A percentile compares a stretch with the other conserved stretches of the same genome.
phyloP scores from a whole-genome alignment of 1,140 invertebrate species.

The Drosophila melanica region DNA sequence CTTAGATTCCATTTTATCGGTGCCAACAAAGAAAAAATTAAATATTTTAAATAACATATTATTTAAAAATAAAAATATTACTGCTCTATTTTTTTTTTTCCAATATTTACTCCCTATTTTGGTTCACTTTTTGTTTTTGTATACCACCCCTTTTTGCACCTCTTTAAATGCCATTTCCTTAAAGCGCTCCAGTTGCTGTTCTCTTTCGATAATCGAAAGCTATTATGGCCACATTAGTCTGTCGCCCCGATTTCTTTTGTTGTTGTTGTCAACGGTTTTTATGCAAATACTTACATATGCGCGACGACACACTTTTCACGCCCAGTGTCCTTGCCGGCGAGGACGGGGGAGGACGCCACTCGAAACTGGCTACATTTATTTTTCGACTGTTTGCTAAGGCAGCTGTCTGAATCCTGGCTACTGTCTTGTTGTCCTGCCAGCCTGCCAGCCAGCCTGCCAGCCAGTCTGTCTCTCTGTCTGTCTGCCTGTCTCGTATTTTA shows the following conservation, averaged over 20 bases:
- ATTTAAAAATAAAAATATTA: too few relatives aligned
- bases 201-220: conserved; percentile 74
- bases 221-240: conserved; percentile 77
- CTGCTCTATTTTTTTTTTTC: too few relatives aligned
- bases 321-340: conserved; percentile 56
- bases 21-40: too few relatives aligned
- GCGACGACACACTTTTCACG: conserved; percentile 68
- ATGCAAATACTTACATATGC: conserved; percentile 80
- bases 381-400: conserved; percentile 70
- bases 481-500: conserved; percentile 71
- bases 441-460: neutral
- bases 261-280: conserved; percentile 55
- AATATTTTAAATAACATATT: too few relatives aligned
- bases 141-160: neutral
- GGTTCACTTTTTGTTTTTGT: too few relatives aligned
- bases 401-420: conserved; percentile 22
- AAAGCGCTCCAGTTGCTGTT: conserved; percentile 1
- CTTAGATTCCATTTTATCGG: too few relatives aligned
- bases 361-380: conserved; percentile 59
- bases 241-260: conserved; percentile 53
- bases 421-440: conserved; percentile 17
- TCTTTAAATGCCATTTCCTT: conserved; percentile 13
- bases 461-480: conserved; percentile 33
- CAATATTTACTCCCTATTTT: too few relatives aligned
- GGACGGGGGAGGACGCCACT: neutral